These are phyloP conservation scores for Hypocryptadius cinnamomeus DNA, from an alignment of 2,113 vertebrate species.

Conservation along the genomic window DNA sequence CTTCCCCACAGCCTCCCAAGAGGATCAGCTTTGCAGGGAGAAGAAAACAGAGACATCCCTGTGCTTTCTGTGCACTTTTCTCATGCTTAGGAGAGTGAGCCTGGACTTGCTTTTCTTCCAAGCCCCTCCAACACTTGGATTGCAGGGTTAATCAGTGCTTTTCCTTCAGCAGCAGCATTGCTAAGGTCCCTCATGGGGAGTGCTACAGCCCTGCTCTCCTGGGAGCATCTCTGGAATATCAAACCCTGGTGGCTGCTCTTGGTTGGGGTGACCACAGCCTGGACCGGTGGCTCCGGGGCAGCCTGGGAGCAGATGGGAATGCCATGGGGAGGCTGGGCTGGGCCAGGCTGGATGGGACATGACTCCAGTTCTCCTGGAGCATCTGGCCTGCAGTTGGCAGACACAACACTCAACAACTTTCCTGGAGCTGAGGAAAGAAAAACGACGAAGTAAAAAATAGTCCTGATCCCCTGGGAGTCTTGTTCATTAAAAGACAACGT, in stretches of 20 bases:
- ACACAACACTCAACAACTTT: not conserved
- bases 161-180: not conserved
- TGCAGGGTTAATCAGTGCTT: not conserved
- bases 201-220: not conserved
- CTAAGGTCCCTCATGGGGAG: not conserved
- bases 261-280: not conserved
- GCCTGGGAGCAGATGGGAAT: not conserved
- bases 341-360: not conserved
- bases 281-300: not conserved
- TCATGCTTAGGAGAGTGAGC: not conserved
- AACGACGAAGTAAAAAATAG: slow-evolving; percentile 11
- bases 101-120: not conserved
- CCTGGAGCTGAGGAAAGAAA: slow-evolving; percentile 17
- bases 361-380: not conserved
- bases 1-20: not conserved
- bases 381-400: slow-evolving; percentile 38
- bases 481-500: slow-evolving; percentile 26
- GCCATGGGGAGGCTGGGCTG: fast-evolving
- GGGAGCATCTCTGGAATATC: not conserved
- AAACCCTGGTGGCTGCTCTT: not conserved
- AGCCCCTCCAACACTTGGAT: not conserved
- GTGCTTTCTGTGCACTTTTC: not conserved
- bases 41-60: not conserved
- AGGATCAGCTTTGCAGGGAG: not conserved
- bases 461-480: not conserved